Conservation (phyloP, 2,888 invertebrate genomes). For the Mesoligia furuncula region DNA sequence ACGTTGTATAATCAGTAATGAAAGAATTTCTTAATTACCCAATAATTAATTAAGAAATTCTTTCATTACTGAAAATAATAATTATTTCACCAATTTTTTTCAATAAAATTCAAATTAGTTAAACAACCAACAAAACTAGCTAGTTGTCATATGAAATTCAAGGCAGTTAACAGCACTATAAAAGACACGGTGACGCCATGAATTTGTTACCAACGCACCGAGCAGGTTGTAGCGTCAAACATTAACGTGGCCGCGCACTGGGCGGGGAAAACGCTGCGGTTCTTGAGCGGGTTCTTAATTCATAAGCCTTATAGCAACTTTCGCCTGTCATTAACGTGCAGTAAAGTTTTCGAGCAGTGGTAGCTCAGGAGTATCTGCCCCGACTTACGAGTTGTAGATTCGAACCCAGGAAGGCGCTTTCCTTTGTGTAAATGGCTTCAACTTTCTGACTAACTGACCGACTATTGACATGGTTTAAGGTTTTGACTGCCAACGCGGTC, state of each 20-base stretch:
- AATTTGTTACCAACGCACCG: slow-evolving; percentile 67
- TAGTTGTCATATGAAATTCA: slow-evolving; percentile 53
- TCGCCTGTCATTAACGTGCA: neutral
- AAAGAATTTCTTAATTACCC: too few relatives aligned
- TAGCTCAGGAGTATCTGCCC: too few relatives aligned
- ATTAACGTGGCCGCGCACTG: slow-evolving; percentile 47
- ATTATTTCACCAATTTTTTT: neutral
- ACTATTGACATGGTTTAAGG: too few relatives aligned
- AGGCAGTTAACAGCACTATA: slow-evolving; percentile 60
- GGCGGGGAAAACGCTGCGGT: neutral
- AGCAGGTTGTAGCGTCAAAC: slow-evolving; percentile 43
- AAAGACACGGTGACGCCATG: slow-evolving; percentile 64
- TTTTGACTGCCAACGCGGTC: too few relatives aligned
- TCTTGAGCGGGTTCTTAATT: neutral
- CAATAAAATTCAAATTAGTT: slow-evolving; percentile 2
- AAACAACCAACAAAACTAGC: slow-evolving; percentile 2
- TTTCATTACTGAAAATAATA: too few relatives aligned
- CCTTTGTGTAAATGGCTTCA: too few relatives aligned
- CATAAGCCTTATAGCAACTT: neutral
- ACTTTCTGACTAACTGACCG: too few relatives aligned
- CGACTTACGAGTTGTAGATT: too few relatives aligned
- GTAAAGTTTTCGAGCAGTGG: neutral
- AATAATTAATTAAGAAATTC: too few relatives aligned
- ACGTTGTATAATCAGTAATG: too few relatives aligned
- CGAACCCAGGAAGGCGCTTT: too few relatives aligned